These are phyloP conservation scores for Diceros bicornis DNA, from an alignment of 2,797 vertebrate genomes.

Conservation along the genomic window DNA sequence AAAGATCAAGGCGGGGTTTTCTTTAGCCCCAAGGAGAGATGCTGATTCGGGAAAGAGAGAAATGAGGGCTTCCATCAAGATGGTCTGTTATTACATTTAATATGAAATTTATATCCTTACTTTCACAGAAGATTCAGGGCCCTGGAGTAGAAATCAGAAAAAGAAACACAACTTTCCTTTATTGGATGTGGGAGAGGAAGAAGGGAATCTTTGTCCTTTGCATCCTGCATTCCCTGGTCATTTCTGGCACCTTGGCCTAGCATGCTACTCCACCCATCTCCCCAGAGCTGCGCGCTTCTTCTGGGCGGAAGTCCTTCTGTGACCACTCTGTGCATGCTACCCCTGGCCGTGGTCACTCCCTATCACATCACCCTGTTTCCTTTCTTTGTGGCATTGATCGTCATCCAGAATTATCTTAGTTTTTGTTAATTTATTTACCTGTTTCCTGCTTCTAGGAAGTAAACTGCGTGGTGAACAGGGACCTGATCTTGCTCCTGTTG, in stretches of 20 bases:
- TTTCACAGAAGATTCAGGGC: neutral
- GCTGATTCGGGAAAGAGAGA: neutral
- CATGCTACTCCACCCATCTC: neutral
- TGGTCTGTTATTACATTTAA: conserved; percentile 50
- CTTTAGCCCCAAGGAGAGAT: neutral
- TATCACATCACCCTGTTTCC: neutral
- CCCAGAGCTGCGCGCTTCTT: neutral
- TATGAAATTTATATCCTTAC: conserved; percentile 26
- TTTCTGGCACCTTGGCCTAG: neutral
- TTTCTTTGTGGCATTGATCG: neutral
- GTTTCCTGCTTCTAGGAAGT: neutral
- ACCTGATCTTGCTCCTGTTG: neutral
- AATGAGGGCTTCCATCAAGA: conserved; percentile 9
- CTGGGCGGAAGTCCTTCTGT: neutral
- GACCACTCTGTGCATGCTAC: neutral
- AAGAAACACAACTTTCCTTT: neutral
- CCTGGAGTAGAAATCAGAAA: neutral
- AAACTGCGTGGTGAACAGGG: neutral
- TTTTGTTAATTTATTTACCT: neutral
- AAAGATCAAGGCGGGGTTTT: conserved; percentile 54
- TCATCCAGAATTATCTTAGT: neutral
- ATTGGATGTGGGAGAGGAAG: neutral
- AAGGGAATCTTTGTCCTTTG: neutral
- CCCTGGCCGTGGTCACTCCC: neutral
- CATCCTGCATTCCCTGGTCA: neutral